Conservation (phyloP, 2,797 vertebrate species). For the Loris lydekkerianus region DNA sequence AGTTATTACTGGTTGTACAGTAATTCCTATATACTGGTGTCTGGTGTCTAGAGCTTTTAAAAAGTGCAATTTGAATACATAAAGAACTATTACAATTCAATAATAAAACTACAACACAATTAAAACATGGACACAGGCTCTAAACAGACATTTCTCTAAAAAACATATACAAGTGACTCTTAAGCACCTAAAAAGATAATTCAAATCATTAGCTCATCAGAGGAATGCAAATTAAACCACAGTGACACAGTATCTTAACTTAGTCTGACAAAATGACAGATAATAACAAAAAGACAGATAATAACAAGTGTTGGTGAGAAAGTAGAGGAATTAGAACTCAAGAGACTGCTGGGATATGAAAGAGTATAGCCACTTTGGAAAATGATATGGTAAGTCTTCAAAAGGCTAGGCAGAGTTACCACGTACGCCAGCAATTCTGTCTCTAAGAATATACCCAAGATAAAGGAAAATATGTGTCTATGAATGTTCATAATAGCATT, state of each 20-base stretch:
- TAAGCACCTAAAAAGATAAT: not conserved
- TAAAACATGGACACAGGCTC: not conserved
- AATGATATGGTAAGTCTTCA: not conserved
- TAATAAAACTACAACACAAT: not conserved
- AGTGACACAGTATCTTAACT: not conserved
- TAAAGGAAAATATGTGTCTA: not conserved
- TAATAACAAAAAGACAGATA: not conserved
- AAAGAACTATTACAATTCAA: not conserved
- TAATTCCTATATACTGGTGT: not conserved
- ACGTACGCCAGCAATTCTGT: not conserved
- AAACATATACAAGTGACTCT: not conserved
- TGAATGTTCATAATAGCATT: not conserved
- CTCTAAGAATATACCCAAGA: not conserved
- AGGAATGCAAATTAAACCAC: not conserved
- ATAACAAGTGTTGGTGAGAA: not conserved
- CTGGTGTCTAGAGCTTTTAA: not conserved
- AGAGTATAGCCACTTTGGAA: conserved; percentile 2
- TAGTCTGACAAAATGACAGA: not conserved
- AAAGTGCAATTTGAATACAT: not conserved
- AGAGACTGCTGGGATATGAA: not conserved
- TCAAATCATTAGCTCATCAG: not conserved
- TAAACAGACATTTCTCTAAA: not conserved
- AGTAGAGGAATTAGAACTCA: not conserved
- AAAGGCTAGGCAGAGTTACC: not conserved
- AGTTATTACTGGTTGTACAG: not conserved